These are phyloP conservation scores for Todiramphus chloris DNA, from an alignment of 2,113 vertebrate species.

Conservation along the genomic window DNA sequence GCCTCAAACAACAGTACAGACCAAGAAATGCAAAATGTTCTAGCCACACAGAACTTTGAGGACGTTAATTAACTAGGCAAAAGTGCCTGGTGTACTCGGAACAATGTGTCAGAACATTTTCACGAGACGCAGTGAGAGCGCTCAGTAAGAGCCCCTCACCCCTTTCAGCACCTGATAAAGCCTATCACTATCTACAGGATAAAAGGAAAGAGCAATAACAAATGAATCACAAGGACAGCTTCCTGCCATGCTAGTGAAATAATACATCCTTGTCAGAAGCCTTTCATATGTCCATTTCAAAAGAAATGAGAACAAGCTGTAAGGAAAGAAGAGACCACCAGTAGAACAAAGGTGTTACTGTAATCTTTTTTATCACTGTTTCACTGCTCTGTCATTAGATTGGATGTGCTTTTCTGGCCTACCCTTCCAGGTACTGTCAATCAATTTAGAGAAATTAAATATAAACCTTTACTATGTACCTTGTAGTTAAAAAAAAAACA, in stretches of 20 bases:
- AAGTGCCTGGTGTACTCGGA: not conserved
- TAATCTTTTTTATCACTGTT: not conserved
- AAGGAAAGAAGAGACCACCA: not conserved
- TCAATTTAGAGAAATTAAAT: not conserved
- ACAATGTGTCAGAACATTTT: not conserved
- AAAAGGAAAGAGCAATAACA: slow-evolving; percentile 1
- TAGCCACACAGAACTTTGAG: not conserved
- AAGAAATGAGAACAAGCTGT: slow-evolving; percentile 2
- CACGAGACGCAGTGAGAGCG: not conserved
- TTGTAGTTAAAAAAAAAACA: not conserved
- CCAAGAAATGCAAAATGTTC: not conserved
- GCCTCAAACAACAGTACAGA: not conserved
- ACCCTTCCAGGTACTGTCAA: not conserved
- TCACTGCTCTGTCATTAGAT: not conserved
- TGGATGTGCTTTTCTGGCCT: not conserved
- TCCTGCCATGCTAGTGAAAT: not conserved
- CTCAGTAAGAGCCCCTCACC: not conserved
- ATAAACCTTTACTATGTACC: not conserved
- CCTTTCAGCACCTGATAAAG: not conserved
- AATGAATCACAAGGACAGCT: not conserved
- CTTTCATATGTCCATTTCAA: not conserved
- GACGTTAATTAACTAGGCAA: not conserved
- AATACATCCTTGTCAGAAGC: not conserved
- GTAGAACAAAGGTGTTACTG: not conserved
- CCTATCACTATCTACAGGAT: not conserved